A percentile compares a stretch with the other conserved stretches of the same genome.
Evolutionary conservation across 2,888 invertebrate genomes (phyloP).

Genomic region (Mesorhabditis spiculigera): DNA sequence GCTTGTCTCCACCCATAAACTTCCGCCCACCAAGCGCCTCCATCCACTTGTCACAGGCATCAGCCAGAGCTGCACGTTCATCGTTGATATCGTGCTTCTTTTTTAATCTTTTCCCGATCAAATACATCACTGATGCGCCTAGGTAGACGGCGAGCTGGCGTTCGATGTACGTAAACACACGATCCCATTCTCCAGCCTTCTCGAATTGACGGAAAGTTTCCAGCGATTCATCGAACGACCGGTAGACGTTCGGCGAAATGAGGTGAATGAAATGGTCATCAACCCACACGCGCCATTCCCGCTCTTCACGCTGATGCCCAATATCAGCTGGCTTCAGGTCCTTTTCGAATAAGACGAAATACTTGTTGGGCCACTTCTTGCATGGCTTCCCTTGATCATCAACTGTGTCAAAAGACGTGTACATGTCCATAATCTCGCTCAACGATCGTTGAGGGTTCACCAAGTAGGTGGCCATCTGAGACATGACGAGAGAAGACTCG

Average conservation of each 20-base stretch:
- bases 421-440: slow-evolving; percentile 73
- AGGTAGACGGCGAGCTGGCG: slow-evolving; percentile 81
- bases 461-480: slow-evolving; percentile 76
- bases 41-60: slow-evolving; percentile 80
- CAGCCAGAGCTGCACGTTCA: slow-evolving; percentile 82
- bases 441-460: slow-evolving; percentile 64
- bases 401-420: slow-evolving; percentile 65
- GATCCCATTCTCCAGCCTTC: slow-evolving; percentile 78
- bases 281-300: slow-evolving; percentile 92
- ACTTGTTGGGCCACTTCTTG: slow-evolving; percentile 46
- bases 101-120: slow-evolving; percentile 83
- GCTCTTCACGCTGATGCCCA: slow-evolving; percentile 73
- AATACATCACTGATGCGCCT: slow-evolving; percentile 88
- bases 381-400: slow-evolving; percentile 22
- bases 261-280: slow-evolving; percentile 85
- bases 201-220: slow-evolving; percentile 93
- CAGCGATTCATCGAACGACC: slow-evolving; percentile 77
- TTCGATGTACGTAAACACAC: slow-evolving; percentile 82
- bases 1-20: slow-evolving; percentile 81
- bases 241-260: slow-evolving; percentile 92
- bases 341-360: slow-evolving; percentile 51
- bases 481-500: slow-evolving; percentile 90
- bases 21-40: slow-evolving; percentile 68
- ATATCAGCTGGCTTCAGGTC: background rate
- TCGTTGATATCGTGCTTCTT: slow-evolving; percentile 79